Base-by-base conservation (phyloP, 2,888 invertebrate genomes). In the Cryptocephalus moraei region DNA sequence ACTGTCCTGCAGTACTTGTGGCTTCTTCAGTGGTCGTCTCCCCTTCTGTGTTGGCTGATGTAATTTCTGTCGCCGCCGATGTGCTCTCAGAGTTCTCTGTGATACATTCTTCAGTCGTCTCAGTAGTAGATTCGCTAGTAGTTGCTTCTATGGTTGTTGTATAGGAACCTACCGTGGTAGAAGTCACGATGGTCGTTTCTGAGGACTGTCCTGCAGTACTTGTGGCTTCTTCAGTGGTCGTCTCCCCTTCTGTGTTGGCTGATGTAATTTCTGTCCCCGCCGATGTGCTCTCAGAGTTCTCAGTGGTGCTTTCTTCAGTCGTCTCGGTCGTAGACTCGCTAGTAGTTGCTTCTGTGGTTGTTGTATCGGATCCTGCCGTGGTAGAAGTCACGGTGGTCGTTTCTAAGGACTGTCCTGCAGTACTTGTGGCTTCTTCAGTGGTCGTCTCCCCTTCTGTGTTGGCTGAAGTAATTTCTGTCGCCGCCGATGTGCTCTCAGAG, bases 381-480 rank as follows among this genome's bases (percentile, higher is more conserved):
- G n/a, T n/a, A 43, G 34, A 33, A 6, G 43, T 43, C 4, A 10
- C 13, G 13, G 11, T 40, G 1, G 47, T 44, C 12, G 46, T 47
- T 48, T 52, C n/a, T 44, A 33, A 9, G n/a, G 34, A 34, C n/a
- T 34, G 9, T 41, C n/a, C 42, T 11, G 46, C 32, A 4, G 46
- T 47, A 33, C 48, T 33, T 9, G 33, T 33, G n/a, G 39, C 10
- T 34, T 34, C n/a, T 2, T 33, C 10, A 2, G 39, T 43, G 1
- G 46, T 13, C 11, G n/a, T 47, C 14, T 22, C 31, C 41, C 39
- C 22, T 9, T 9, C 36, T 31, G 41, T 39, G 12, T 10, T 22
- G 41, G 32, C 44, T 9, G 46, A 8, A 9, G 13, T 36, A 40
- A 22, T 11, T 41, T 45, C 33, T 31, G 45, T 41, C 8, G 32